Base-by-base conservation (phyloP, 2,888 invertebrate genomes). In the Dioctria rufipes region DNA sequence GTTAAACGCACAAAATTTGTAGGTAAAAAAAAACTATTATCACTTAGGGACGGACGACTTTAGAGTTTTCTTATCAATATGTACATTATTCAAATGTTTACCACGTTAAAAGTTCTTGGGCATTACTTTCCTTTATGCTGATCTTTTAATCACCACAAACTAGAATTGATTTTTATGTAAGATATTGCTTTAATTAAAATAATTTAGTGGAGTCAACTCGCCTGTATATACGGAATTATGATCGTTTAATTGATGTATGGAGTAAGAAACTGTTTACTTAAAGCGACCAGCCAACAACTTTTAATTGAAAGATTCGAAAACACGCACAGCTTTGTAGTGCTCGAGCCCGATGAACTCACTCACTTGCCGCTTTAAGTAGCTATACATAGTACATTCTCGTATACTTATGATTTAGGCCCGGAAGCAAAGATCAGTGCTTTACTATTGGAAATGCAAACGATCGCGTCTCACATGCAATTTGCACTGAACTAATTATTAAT, bases 291-390 rank as follows among this genome's bases (percentile, higher is more conserved):
- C 43, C 8, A 60, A 60, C 60, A 13, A 60, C 42, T 75, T 75
- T 75, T 75, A 75, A 75, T 75, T 75, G 73, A 75, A 60, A 42
- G 13, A 43, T 60, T 49, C 6, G 73, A 58, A 75, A 75, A 75
- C 73, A 60, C 60, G 60, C 42, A 51, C 60, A 60, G 54, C 60
- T 39, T 63, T 63, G 46, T 58, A 42, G 42, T 75, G 54, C 58
- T 43, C 60, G 58, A n/a, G 43, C 73, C 9, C 60, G 73, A 60
- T 75, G 73, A 75, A 75, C 60, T 75, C 73, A 75, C 73, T 75
- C 42, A 11, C 37, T 60, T 49, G 73, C 25, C 25, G 25, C n/a
- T 40, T 60, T 42, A 69, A 51, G 65, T 11, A 5, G 6, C 51
- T 9, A 49, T 2, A 6, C 51, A 6, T 4, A 65, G 9, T 65